phyloP scores from a whole-genome alignment of 2,113 vertebrate genomes.

The Stigmatopora nigra region DNA sequence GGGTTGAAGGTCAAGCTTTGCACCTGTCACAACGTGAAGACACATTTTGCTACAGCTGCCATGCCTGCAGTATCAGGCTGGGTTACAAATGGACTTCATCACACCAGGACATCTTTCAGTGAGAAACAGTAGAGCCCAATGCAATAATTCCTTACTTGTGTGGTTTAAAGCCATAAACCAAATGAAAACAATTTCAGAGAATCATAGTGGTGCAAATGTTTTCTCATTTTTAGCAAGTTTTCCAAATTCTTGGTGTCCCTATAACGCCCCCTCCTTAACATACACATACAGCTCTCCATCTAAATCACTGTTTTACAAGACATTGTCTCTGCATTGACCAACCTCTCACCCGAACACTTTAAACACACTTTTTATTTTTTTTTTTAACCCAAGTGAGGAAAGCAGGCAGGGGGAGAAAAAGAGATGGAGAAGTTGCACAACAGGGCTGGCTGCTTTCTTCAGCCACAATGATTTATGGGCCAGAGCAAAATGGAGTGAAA shows the following conservation, averaged over 20 bases:
- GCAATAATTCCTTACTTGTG: neutral
- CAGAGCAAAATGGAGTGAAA: slow-evolving; percentile 47
- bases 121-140: neutral
- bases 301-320: slow-evolving; percentile 49
- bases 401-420: slow-evolving; percentile 41
- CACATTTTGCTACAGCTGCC: slow-evolving; percentile 45
- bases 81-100: slow-evolving; percentile 23
- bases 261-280: neutral
- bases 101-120: slow-evolving; percentile 8
- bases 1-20: slow-evolving; percentile 39
- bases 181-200: neutral
- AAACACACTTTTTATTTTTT: slow-evolving; percentile 56
- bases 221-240: slow-evolving; percentile 4
- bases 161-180: neutral
- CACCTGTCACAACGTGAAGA: slow-evolving; percentile 37
- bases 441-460: slow-evolving; percentile 37
- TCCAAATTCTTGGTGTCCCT: slow-evolving; percentile 14
- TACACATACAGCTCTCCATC: slow-evolving; percentile 25
- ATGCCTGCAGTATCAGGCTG: slow-evolving; percentile 5
- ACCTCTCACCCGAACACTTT: slow-evolving; percentile 44
- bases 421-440: slow-evolving; percentile 48
- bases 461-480: slow-evolving; percentile 59
- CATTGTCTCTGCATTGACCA: slow-evolving; percentile 35
- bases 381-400: slow-evolving; percentile 19
- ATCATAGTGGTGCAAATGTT: neutral